These are phyloP conservation scores for Isichthys henryi DNA, from an alignment of 2,113 vertebrate species.

Conservation along the genomic window DNA sequence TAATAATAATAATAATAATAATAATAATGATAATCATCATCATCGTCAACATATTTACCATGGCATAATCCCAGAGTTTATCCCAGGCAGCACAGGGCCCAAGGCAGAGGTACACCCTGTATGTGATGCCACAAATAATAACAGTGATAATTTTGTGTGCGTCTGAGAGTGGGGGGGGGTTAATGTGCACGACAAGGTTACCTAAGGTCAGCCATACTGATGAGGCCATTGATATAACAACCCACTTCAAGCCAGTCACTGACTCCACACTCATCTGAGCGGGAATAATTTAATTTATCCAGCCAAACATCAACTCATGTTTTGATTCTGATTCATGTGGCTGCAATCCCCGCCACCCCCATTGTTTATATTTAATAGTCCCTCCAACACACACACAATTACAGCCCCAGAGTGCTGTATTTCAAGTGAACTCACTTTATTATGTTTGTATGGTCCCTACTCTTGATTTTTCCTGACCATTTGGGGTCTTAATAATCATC, in stretches of 20 bases:
- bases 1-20: not conserved
- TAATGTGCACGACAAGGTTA: not conserved
- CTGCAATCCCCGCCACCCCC: not conserved
- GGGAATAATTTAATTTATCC: constrained; percentile 7
- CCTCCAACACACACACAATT: not conserved
- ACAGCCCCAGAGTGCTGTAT: not conserved
- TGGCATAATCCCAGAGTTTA: not conserved
- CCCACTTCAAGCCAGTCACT: constrained; percentile 1
- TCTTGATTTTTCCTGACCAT: not conserved
- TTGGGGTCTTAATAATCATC: not conserved
- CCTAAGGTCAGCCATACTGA: not conserved
- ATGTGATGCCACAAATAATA: not conserved
- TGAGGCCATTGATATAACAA: not conserved
- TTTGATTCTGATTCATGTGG: not conserved
- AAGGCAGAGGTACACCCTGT: not conserved
- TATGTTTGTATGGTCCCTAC: not conserved
- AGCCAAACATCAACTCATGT: not conserved
- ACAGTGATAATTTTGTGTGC: not conserved
- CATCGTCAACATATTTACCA: not conserved
- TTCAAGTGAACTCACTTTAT: not conserved
- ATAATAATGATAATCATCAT: not conserved
- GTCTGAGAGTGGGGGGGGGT: not conserved
- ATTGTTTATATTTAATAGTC: not conserved
- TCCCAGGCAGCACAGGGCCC: not conserved
- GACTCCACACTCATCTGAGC: constrained; percentile 5